Percentiles rank a stretch among this genome's conserved stretches.
Evolutionary conservation across 2,888 invertebrate species (phyloP).

Genomic region (Eutolmus rufibarbis): DNA sequence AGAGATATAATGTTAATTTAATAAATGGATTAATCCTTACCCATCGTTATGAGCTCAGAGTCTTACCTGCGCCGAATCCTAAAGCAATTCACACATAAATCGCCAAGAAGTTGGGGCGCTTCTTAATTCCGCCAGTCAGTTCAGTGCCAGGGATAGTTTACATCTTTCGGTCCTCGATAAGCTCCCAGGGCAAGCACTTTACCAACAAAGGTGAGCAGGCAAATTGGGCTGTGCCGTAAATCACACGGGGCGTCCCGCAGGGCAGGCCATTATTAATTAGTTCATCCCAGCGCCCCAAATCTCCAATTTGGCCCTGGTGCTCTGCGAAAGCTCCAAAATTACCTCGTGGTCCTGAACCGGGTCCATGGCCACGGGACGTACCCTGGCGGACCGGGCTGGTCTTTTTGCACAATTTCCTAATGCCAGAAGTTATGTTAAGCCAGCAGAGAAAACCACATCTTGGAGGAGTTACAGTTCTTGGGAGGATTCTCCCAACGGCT

Average conservation of each 20-base stretch:
- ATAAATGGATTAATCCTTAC: background rate
- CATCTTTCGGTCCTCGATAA: background rate
- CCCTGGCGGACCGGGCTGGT: background rate
- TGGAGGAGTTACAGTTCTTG: background rate
- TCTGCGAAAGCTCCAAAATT: constrained; percentile 34
- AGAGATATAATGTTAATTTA: too few relatives aligned
- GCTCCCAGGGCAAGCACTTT: background rate
- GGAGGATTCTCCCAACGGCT: background rate
- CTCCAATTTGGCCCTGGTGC: constrained; percentile 44
- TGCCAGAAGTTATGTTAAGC: background rate
- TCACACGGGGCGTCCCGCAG: background rate
- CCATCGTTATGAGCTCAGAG: background rate
- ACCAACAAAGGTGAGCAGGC: background rate
- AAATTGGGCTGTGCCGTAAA: background rate
- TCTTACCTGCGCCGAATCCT: background rate
- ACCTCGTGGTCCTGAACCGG: background rate
- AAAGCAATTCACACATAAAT: background rate
- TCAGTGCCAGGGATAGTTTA: background rate
- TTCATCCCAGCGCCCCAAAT: constrained; percentile 43
- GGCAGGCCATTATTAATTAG: constrained; percentile 50
- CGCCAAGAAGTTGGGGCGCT: background rate
- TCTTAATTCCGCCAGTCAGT: background rate
- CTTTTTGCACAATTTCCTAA: background rate
- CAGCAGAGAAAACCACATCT: background rate
- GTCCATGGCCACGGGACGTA: background rate